Evolutionary conservation across 2,888 invertebrate species (phyloP).

Genomic region (Bimastos eiseni): DNA sequence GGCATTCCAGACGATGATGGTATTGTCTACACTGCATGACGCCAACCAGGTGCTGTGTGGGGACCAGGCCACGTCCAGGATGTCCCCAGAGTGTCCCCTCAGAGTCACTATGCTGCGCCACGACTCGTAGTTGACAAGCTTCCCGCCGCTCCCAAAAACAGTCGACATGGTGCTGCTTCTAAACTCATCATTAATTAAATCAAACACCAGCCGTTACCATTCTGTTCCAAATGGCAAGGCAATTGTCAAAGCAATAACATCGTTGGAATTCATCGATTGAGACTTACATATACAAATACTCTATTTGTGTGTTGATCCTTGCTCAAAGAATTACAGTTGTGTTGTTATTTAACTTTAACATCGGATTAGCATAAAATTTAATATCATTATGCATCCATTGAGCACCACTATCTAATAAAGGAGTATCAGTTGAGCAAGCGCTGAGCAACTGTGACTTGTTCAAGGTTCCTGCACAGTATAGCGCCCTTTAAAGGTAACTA

Average conservation of each 20-base stretch:
- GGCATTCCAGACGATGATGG: constrained; percentile 95
- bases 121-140: constrained; percentile 71
- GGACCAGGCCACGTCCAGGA: constrained; percentile 94
- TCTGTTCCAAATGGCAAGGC: neutral
- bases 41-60: constrained; percentile 90
- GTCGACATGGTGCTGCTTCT: constrained; percentile 17
- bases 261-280: no score
- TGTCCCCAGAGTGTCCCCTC: constrained; percentile 89
- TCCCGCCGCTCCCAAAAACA: constrained; percentile 29
- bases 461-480: no score
- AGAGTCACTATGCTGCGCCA: constrained; percentile 89
- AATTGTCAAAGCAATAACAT: neutral
- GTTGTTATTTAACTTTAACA: no score
- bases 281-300: no score
- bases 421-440: no score
- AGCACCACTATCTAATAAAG: no score
- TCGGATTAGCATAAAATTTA: no score
- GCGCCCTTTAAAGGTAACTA: no score
- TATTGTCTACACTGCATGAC: constrained; percentile 94
- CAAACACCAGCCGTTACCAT: neutral
- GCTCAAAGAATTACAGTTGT: no score
- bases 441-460: no score
- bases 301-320: no score
- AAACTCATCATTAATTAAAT: neutral
- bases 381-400: no score